Conservation (phyloP, 1,140 invertebrate species). For the Telenomus remus region DNA sequence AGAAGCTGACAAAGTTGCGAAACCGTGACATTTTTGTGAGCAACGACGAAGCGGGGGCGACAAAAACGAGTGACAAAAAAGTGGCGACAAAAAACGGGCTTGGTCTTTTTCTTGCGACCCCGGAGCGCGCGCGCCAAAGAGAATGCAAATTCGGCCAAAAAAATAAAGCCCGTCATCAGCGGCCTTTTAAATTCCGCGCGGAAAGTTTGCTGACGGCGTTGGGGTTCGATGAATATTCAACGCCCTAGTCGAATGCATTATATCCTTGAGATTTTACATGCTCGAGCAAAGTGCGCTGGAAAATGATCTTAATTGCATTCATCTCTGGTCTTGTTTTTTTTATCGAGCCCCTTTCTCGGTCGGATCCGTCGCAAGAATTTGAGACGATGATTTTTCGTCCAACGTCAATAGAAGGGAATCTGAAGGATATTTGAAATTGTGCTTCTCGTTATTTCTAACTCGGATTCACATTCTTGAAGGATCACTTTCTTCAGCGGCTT, state of each 20-base stretch:
- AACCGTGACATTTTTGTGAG: conserved; percentile 60
- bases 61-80: conserved; percentile 10
- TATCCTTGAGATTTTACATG: conserved; percentile 57
- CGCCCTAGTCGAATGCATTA: conserved; percentile 47
- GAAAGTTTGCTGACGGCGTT: conserved; percentile 44
- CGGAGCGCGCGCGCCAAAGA: conserved; percentile 17
- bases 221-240: conserved; percentile 50
- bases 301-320: conserved; percentile 54
- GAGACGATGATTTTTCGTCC: conserved; percentile 22
- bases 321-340: conserved; percentile 38
- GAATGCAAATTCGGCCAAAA: conserved; percentile 55
- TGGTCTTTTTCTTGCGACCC: not conserved
- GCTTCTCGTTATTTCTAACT: no score
- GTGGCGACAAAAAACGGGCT: not conserved
- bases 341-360: conserved; percentile 20
- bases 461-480: no score
- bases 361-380: conserved; percentile 10
- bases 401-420: not conserved
- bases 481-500: no score
- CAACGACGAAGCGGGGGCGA: conserved; percentile 11
- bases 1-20: conserved; percentile 73
- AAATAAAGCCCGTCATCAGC: conserved; percentile 44
- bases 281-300: conserved; percentile 39
- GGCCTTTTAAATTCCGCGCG: conserved; percentile 40
- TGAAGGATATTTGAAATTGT: no score